Evolutionary conservation across 2,797 vertebrate genomes (phyloP).

Genomic region (Orestias chungarensis): DNA sequence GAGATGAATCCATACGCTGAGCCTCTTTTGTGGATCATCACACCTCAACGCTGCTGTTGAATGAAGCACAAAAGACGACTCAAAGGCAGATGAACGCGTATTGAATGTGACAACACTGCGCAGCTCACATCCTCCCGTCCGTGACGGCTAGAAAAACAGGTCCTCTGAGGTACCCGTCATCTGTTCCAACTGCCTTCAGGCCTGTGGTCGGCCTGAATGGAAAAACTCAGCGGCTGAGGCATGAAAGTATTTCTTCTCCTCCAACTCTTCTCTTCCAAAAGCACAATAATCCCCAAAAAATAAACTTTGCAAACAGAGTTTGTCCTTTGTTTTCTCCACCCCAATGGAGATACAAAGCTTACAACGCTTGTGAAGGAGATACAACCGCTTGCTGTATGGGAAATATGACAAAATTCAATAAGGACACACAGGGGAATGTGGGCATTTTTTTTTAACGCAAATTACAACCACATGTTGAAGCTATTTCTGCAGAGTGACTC

Average conservation of each 20-base stretch:
- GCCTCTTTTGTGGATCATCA: conserved; percentile 34
- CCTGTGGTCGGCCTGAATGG: conserved; percentile 38
- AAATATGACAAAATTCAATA: conserved; percentile 39
- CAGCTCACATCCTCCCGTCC: conserved; percentile 11
- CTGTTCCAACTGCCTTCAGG: conserved; percentile 48
- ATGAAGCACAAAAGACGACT: conserved; percentile 32
- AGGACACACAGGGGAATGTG: conserved; percentile 39
- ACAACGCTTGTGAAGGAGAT: conserved; percentile 40
- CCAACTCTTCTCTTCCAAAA: conserved; percentile 3
- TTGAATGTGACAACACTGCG: conserved; percentile 3
- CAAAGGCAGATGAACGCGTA: conserved; percentile 34
- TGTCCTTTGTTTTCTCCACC: not conserved
- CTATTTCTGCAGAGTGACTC: conserved; percentile 64
- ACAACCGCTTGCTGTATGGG: conserved; percentile 20
- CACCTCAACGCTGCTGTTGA: conserved; percentile 34
- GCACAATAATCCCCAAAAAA: conserved; percentile 4
- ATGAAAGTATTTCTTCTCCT: conserved; percentile 20
- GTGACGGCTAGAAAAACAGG: conserved; percentile 52
- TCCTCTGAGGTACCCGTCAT: conserved; percentile 44
- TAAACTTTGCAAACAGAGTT: conserved; percentile 6
- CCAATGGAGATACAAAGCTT: conserved; percentile 18
- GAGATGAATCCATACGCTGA: conserved; percentile 28
- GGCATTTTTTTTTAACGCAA: conserved; percentile 40
- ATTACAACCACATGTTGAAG: conserved; percentile 66
- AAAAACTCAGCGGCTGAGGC: conserved; percentile 34